These are phyloP conservation scores for Hipposideros armiger DNA, from an alignment of 2,113 vertebrate genomes.

Conservation along the genomic window DNA sequence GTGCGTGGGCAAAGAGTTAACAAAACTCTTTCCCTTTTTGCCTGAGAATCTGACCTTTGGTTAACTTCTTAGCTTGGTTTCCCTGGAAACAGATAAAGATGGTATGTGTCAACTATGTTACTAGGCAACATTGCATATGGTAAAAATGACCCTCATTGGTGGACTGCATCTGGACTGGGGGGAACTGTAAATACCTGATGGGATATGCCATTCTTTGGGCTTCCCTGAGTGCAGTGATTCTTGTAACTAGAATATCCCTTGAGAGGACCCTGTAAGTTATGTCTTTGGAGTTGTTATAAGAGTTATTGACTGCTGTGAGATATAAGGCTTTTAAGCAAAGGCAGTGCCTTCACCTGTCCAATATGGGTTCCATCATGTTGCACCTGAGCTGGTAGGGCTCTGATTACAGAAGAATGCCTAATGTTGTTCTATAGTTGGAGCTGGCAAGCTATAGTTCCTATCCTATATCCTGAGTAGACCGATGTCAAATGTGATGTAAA, in stretches of 20 bases:
- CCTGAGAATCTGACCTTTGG: slow-evolving; percentile 76
- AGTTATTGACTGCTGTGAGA: slow-evolving; percentile 1
- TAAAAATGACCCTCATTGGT: slow-evolving; percentile 59
- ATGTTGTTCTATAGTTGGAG: neutral
- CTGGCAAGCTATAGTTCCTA: neutral
- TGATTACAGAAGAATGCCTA: neutral
- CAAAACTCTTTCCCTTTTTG: slow-evolving; percentile 60
- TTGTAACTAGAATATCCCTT: neutral
- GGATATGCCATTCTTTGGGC: neutral
- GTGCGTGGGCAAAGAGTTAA: slow-evolving; percentile 58
- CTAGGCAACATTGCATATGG: slow-evolving; percentile 67
- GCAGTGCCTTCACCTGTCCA: neutral
- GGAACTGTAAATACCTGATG: slow-evolving; percentile 2
- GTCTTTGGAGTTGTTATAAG: neutral
- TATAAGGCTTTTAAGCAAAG: neutral
- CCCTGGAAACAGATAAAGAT: slow-evolving; percentile 77
- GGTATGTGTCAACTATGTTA: slow-evolving; percentile 75
- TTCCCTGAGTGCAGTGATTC: neutral
- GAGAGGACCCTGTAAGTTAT: neutral
- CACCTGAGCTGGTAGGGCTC: neutral
- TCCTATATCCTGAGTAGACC: neutral
- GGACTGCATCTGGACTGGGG: neutral
- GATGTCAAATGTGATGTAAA: neutral
- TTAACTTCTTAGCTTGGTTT: slow-evolving; percentile 71
- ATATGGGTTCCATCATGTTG: neutral